Evolutionary conservation across 2,113 vertebrate genomes (phyloP).

Genomic region (Ammospiza nelsoni): DNA sequence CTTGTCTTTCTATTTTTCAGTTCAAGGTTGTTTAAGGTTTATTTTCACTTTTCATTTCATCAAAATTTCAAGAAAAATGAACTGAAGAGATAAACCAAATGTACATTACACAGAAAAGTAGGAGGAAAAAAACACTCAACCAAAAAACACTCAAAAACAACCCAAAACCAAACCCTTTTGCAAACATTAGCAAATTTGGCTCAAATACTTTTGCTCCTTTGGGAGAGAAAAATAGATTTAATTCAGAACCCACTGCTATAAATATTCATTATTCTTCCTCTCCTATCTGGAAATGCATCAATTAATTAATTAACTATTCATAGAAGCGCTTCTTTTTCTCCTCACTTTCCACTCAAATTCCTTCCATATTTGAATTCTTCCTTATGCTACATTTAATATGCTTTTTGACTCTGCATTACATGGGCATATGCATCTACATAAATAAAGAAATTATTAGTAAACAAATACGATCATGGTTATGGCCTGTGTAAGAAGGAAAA

Average conservation of each 20-base stretch:
- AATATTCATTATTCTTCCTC: slow-evolving; percentile 35
- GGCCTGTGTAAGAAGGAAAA: not conserved
- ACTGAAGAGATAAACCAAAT: not conserved
- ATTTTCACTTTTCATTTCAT: not conserved
- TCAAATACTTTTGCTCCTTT: not conserved
- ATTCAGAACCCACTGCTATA: not conserved
- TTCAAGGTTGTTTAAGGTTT: not conserved
- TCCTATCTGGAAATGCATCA: slow-evolving; percentile 4
- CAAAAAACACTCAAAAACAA: not conserved
- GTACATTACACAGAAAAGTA: not conserved
- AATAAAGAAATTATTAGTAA: not conserved
- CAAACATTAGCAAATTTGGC: not conserved
- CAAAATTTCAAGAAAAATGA: not conserved
- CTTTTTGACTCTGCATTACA: not conserved
- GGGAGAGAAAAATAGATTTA: not conserved
- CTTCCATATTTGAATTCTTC: not conserved
- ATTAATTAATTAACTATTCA: slow-evolving; percentile 43
- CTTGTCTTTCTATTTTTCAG: not conserved
- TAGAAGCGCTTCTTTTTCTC: not conserved
- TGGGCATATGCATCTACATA: not conserved
- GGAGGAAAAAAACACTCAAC: not conserved
- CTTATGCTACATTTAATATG: not conserved
- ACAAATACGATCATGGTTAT: not conserved
- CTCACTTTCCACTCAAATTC: not conserved
- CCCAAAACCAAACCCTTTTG: not conserved